These are phyloP conservation scores for Indicator indicator DNA, from an alignment of 2,113 vertebrate species.

Conservation along the genomic window DNA sequence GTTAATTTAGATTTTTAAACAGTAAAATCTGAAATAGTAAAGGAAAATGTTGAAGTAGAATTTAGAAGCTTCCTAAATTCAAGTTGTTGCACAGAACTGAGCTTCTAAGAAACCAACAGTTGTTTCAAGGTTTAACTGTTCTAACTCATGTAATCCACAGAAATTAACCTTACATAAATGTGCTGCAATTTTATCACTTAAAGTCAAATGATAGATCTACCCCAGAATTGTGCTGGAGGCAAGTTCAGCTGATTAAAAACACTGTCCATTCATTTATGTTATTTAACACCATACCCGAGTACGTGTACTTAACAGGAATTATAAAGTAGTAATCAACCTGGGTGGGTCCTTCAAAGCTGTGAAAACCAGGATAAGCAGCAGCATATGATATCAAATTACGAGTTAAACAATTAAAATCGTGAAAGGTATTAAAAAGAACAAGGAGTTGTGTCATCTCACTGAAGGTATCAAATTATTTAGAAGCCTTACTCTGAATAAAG, in stretches of 20 bases:
- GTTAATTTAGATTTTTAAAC: not conserved
- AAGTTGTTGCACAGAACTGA: not conserved
- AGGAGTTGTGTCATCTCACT: not conserved
- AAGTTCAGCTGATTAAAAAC: not conserved
- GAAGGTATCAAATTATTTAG: not conserved
- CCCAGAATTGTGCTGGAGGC: not conserved
- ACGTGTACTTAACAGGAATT: fast-evolving
- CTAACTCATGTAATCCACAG: not conserved
- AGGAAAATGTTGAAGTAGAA: not conserved
- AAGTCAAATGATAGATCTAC: not conserved
- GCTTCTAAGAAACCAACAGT: not conserved
- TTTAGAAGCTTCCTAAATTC: not conserved
- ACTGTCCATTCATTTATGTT: not conserved
- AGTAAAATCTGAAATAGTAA: not conserved
- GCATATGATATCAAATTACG: not conserved
- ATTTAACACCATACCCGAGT: not conserved
- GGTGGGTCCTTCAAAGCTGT: not conserved
- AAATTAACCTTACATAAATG: not conserved
- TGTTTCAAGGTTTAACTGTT: not conserved
- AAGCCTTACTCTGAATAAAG: not conserved
- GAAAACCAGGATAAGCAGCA: not conserved
- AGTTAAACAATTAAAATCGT: not conserved
- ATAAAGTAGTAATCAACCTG: not conserved
- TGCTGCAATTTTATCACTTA: not conserved
- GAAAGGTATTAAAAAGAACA: not conserved